Evolutionary conservation across 2,888 invertebrate species (phyloP).

Genomic region (Zaprionus bogoriensis): DNA sequence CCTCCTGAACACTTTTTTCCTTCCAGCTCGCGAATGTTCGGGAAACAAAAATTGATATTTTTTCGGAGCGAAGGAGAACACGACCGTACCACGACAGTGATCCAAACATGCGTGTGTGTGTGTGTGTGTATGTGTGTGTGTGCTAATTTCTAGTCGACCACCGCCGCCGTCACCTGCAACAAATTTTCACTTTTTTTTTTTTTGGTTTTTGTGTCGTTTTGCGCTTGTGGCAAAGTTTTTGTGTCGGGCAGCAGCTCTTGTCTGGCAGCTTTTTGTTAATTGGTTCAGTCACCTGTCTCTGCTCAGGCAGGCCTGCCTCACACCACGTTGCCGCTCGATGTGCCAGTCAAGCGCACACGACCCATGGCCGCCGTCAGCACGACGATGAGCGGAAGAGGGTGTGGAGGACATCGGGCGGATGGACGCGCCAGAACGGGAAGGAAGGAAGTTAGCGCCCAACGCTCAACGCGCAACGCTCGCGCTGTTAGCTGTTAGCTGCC

Average conservation of each 20-base stretch:
- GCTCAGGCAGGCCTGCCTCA: background rate
- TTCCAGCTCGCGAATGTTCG: no score
- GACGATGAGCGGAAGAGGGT: background rate
- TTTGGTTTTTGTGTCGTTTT: slow-evolving; percentile 18
- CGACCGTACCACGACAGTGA: no score
- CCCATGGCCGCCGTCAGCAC: slow-evolving; percentile 60
- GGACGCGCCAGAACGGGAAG: slow-evolving; percentile 41
- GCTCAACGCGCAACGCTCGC: slow-evolving; percentile 27
- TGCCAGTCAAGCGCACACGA: slow-evolving; percentile 75
- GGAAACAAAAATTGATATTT: no score
- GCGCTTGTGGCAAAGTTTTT: slow-evolving; percentile 52
- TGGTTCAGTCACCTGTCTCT: slow-evolving; percentile 81
- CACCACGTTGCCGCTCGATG: slow-evolving; percentile 51
- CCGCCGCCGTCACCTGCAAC: slow-evolving; percentile 65
- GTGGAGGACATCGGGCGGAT: slow-evolving; percentile 2
- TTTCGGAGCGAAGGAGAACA: no score
- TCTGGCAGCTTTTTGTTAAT: slow-evolving; percentile 78
- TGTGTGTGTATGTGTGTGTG: slow-evolving; percentile 55
- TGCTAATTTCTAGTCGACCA: slow-evolving; percentile 72
- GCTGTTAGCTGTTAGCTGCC: background rate
- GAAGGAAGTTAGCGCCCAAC: slow-evolving; percentile 53
- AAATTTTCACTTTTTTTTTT: slow-evolving; percentile 54
- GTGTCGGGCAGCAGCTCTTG: slow-evolving; percentile 16
- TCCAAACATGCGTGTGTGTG: no score
- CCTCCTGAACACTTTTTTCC: no score